Conservation (phyloP, 2,888 invertebrate species). For the Pyrgus malvae region DNA sequence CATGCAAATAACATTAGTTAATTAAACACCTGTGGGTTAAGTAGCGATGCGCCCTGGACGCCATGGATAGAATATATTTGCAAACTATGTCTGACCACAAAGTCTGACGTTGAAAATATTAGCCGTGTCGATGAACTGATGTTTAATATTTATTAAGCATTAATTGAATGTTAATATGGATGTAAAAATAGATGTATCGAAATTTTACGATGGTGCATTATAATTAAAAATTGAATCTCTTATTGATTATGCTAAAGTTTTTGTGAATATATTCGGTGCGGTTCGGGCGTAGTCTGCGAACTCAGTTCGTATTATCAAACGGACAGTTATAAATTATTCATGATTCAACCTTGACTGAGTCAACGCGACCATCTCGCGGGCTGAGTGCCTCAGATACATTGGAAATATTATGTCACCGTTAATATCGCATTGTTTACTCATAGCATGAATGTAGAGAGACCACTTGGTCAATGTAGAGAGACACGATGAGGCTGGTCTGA, state of each 20-base stretch:
- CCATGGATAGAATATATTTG: neutral
- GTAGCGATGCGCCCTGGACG: constrained; percentile 4
- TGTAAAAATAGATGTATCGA: no score
- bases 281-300: neutral
- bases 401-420: constrained; percentile 39
- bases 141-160: neutral
- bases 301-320: constrained; percentile 4
- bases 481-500: no score
- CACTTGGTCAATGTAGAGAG: no score
- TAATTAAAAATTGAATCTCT: no score
- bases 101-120: no score
- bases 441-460: no score
- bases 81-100: neutral
- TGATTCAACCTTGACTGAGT: constrained; percentile 42
- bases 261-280: no score
- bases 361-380: constrained; percentile 35
- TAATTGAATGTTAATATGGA: no score
- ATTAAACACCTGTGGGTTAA: constrained; percentile 27
- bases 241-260: no score
- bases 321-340: constrained; percentile 36
- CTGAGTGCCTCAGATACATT: constrained; percentile 33
- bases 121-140: neutral
- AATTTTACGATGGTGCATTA: no score
- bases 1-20: constrained; percentile 31
- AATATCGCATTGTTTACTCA: constrained; percentile 31